Evolutionary conservation across 2,888 invertebrate species (phyloP).

Genomic region (Dryomyza anilis): DNA sequence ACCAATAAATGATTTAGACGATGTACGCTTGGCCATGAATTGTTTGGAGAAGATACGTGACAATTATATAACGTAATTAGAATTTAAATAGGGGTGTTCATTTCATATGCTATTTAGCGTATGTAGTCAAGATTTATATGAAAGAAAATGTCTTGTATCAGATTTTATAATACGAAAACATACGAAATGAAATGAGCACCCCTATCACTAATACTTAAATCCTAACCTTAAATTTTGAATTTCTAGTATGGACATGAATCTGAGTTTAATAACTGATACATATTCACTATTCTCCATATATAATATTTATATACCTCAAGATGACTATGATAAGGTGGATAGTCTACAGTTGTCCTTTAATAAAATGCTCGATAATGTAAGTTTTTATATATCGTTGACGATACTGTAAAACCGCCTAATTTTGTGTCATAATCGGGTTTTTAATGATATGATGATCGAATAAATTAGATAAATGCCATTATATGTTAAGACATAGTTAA

Average conservation of each 20-base stretch:
- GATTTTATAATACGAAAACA: no score
- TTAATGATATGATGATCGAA: no score
- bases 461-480: no score
- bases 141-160: no score
- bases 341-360: conserved; percentile 78
- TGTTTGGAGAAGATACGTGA: conserved; percentile 77
- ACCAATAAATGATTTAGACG: conserved; percentile 77
- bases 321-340: conserved; percentile 80
- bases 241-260: conserved; percentile 72
- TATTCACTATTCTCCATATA: conserved; percentile 74
- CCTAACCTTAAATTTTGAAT: not conserved
- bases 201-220: no score
- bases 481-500: no score
- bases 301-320: conserved; percentile 72
- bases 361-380: conserved; percentile 75
- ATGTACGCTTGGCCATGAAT: conserved; percentile 80
- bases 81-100: not conserved
- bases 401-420: no score
- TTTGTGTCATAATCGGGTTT: no score
- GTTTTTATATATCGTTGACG: no score
- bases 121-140: no score
- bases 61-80: conserved; percentile 70
- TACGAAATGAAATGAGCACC: no score
- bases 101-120: no score
- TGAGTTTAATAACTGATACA: conserved; percentile 79